These are phyloP conservation scores for Scyliorhinus canicula DNA, from an alignment of 2,797 vertebrate species.

Conservation along the genomic window DNA sequence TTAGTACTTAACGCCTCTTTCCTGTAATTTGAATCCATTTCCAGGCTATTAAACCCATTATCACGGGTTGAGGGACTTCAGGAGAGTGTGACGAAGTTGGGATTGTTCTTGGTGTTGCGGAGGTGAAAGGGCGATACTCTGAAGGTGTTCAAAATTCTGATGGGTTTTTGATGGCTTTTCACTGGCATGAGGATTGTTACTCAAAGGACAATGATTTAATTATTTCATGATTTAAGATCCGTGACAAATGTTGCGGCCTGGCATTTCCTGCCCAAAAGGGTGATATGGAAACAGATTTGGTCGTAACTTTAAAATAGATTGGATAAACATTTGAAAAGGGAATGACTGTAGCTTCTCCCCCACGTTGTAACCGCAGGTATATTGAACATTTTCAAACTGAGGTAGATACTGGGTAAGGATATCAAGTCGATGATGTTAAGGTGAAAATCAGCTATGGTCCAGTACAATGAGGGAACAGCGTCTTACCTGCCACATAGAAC, in stretches of 20 bases:
- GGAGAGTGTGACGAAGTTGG: background rate
- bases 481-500: too few relatives aligned
- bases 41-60: background rate
- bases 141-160: background rate
- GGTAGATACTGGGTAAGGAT: background rate
- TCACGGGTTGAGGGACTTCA: background rate
- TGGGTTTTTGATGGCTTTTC: background rate
- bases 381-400: background rate
- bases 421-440: background rate
- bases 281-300: background rate
- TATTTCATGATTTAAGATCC: background rate
- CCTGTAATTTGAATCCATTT: background rate
- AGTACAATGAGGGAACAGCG: too few relatives aligned
- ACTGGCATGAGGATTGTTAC: background rate
- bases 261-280: background rate
- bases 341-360: background rate
- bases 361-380: background rate
- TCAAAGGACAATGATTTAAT: background rate
- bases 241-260: background rate
- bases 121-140: background rate
- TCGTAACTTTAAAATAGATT: background rate
- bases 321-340: background rate
- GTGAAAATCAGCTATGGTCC: background rate
- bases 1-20: background rate
- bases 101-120: background rate